Evolutionary conservation across 2,888 invertebrate genomes (phyloP), one percentile per base, ranked within the genome.

Genomic region (Leptinotarsa peninsularis): DNA sequence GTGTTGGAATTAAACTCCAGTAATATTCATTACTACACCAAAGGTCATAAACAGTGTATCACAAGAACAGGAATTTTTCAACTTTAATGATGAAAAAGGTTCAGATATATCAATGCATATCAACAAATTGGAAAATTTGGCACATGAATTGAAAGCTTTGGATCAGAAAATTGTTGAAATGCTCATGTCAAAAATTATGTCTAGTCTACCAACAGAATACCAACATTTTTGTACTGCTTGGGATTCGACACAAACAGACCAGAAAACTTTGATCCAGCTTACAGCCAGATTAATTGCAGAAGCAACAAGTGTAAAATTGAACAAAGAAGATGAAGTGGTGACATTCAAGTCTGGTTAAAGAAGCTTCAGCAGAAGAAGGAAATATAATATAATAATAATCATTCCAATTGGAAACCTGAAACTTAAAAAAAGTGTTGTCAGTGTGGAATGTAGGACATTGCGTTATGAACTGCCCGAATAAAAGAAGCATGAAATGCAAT

Each of bases 151-250:
- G 17, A 75, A 77, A 72, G 15, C 63, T 43, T 54, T 76, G 17
- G 60, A 78, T 23, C 70, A 71, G 60, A 49, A n/a, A 3, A 73
- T 76, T 18, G 60, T 60, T 67, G 78, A 78, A 21, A 23, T 66
- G 27, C 27, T 27, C 27, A 27, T 27, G 4, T 4, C 27, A 27
- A 27, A 27, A 27, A 27, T 27, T 79, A 27, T 27, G 4, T 27
- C 27, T 27, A 3, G 5, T 27, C 3, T 3, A 52, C 75, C 76
- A 21, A 73, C 66, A 87, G 87, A 85, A 87, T 88, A 87, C 85
- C 84, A 84, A 84, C 49, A 76, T 52, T 79, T 76, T 56, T 33
- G 21, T 27, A 75, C 71, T n/a, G 74, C 73, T 7, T 72, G 76
- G 78, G 73, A 79, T 7, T 74, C 78, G 10, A 66, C 71, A 33